Conservation (phyloP, 2,888 invertebrate genomes). For the Malachius bipustulatus region DNA sequence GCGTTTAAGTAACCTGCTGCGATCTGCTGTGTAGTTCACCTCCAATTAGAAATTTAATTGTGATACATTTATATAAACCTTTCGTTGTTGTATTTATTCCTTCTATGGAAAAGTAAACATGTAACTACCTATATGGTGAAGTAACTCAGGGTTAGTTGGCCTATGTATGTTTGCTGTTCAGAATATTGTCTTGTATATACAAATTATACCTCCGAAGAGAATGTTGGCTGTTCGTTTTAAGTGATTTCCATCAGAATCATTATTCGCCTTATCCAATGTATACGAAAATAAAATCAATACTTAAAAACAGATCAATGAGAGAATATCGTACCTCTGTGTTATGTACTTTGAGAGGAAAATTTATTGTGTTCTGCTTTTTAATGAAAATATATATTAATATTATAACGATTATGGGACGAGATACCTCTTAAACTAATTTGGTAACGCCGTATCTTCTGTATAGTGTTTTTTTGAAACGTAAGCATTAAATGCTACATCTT, state of each 20-base stretch:
- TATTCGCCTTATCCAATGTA: constrained; percentile 59
- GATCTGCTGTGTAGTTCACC: too few species aligned
- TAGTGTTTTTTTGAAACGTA: constrained; percentile 41
- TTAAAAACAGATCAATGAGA: constrained; percentile 28
- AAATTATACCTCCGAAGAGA: constrained; percentile 36
- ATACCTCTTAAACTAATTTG: constrained; percentile 39
- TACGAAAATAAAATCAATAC: constrained; percentile 43
- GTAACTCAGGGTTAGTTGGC: too few species aligned
- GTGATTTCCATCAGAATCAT: constrained; percentile 41
- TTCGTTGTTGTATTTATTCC: too few species aligned
- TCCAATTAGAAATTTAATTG: too few species aligned
- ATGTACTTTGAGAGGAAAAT: constrained; percentile 38
- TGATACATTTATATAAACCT: too few species aligned
- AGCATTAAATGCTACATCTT: constrained; percentile 42
- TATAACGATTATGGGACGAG: constrained; percentile 37
- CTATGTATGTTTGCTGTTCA: constrained; percentile 1
- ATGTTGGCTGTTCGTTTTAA: constrained; percentile 41
- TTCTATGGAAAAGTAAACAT: too few species aligned
- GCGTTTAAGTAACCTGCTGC: too few species aligned
- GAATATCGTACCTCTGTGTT: constrained; percentile 40
- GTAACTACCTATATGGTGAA: too few species aligned
- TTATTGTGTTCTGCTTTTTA: constrained; percentile 41
- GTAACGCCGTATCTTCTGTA: constrained; percentile 41
- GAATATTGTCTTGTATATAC: constrained; percentile 26
- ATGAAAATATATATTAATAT: constrained; percentile 37